These are phyloP conservation scores for Premnoplex brunnescens DNA, from an alignment of 2,797 vertebrate species.

Conservation along the genomic window DNA sequence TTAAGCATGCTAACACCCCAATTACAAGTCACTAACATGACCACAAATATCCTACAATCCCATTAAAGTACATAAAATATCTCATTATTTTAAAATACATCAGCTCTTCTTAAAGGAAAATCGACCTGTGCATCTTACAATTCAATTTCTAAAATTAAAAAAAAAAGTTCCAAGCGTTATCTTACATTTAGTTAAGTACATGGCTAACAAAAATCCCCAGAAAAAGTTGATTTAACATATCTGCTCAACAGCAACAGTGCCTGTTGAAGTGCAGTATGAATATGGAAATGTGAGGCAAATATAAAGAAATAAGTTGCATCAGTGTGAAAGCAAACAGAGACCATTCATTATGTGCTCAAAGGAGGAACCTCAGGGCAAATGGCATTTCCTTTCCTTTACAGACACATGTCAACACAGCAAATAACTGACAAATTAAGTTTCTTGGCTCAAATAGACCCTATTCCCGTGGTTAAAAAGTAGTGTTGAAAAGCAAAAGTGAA, in stretches of 20 bases:
- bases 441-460: background rate
- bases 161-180: background rate
- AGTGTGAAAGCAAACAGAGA: background rate
- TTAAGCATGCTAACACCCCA: background rate
- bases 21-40: background rate
- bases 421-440: background rate
- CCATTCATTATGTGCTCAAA: background rate
- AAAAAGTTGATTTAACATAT: background rate
- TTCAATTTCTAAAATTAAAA: background rate
- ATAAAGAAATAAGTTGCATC: background rate
- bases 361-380: conserved; percentile 27
- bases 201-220: background rate
- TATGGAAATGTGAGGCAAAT: background rate
- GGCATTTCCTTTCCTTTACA: background rate
- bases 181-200: background rate
- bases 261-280: background rate
- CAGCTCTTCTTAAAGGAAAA: background rate
- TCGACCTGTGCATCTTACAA: background rate
- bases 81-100: background rate
- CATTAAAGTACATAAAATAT: background rate
- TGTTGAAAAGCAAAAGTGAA: background rate
- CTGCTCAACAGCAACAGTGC: background rate
- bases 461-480: background rate
- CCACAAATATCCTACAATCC: background rate
- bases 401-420: background rate